phyloP scores from a whole-genome alignment of 1,140 invertebrate species.

The Drosophila nebulosa region DNA sequence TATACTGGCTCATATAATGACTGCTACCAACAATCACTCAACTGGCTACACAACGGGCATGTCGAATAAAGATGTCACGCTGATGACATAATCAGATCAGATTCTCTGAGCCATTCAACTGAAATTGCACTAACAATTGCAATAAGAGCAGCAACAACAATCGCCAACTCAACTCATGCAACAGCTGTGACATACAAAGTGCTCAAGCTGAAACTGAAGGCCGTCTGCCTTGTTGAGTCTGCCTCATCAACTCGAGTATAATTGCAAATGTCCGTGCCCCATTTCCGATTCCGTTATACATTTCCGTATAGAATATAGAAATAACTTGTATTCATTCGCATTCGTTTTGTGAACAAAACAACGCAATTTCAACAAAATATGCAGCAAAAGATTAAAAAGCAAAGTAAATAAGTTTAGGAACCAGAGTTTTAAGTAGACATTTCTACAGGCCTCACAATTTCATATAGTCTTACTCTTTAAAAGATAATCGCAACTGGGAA shows the following conservation, averaged over 20 bases:
- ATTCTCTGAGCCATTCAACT: constrained; percentile 9
- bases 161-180: not conserved
- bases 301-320: constrained; percentile 33
- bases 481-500: too few relatives aligned
- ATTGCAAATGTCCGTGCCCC: constrained; percentile 44
- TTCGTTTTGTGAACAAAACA: not conserved
- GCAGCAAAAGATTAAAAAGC: not conserved
- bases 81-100: constrained; percentile 36
- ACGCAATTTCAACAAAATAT: not conserved
- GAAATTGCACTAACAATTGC: constrained; percentile 15
- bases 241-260: constrained; percentile 6
- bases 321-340: not conserved
- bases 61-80: constrained; percentile 15
- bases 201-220: constrained; percentile 2
- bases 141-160: constrained; percentile 5
- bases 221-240: not conserved
- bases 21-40: not conserved
- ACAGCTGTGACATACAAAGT: constrained; percentile 1
- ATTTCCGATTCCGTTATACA: constrained; percentile 36
- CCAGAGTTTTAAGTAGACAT: too few relatives aligned
- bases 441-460: too few relatives aligned
- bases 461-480: too few relatives aligned
- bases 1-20: not conserved
- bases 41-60: not conserved
- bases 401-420: not conserved